Percentiles rank a stretch among this genome's conserved stretches.
Evolutionary conservation across 2,888 invertebrate species (phyloP).

Genomic region (Diachrysia chrysitis): DNA sequence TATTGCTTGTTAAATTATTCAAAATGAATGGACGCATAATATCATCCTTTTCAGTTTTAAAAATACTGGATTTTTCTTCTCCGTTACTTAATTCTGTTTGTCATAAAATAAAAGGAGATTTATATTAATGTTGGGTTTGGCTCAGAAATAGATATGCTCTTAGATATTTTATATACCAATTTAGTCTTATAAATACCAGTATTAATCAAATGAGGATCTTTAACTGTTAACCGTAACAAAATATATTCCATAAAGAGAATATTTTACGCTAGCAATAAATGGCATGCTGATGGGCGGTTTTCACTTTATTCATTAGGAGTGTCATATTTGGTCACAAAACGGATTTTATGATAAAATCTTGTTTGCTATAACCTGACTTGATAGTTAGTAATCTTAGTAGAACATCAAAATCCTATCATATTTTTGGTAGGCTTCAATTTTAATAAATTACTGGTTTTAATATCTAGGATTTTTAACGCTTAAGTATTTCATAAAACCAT

Average conservation of each 20-base stretch:
- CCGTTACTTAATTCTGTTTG: neutral
- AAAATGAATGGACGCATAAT: neutral
- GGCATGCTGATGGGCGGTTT: conserved; percentile 3
- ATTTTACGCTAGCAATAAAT: neutral
- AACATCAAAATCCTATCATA: neutral
- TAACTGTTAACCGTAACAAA: neutral
- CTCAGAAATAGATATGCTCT: no score
- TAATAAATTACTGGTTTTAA: neutral
- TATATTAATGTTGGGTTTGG: neutral
- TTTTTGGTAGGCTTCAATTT: neutral
- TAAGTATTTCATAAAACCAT: neutral
- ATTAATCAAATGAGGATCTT: conserved; percentile 2
- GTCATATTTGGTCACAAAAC: conserved; percentile 6
- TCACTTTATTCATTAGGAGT: neutral
- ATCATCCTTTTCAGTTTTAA: neutral
- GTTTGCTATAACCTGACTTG: conserved; percentile 13
- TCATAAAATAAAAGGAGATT: neutral
- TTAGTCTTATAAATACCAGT: neutral
- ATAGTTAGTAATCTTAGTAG: neutral
- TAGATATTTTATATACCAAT: neutral
- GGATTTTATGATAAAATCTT: conserved; percentile 12
- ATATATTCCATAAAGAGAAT: neutral
- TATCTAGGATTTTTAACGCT: no score
- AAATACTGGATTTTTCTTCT: neutral
- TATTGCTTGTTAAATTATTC: neutral